Evolutionary conservation across 1,140 invertebrate species (phyloP).

Genomic region (Microvelia longipes): DNA sequence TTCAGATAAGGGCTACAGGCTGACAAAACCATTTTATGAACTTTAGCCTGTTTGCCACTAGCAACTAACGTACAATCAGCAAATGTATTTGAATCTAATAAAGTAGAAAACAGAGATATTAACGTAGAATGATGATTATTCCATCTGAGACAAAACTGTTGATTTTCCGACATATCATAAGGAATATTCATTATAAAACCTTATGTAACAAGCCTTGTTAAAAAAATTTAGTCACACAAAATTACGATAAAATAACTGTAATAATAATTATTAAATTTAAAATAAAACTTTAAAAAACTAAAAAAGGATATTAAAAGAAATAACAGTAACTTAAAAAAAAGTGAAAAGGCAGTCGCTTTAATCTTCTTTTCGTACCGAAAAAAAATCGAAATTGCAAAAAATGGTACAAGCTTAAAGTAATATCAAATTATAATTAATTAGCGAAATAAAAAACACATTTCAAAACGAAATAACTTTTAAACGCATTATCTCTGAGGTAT

Average conservation of each 20-base stretch:
- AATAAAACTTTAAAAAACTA: too few species aligned
- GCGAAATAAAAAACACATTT: too few species aligned
- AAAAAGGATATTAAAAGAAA: too few species aligned
- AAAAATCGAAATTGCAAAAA: background rate
- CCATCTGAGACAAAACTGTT: constrained; percentile 39
- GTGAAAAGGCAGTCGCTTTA: too few species aligned
- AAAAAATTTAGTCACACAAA: background rate
- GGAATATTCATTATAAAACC: background rate
- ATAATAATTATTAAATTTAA: background rate
- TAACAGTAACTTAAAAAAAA: too few species aligned
- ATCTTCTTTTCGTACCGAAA: too few species aligned
- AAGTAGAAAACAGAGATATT: constrained; percentile 34
- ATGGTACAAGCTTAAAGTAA: background rate
- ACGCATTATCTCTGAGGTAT: background rate
- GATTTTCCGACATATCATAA: constrained; percentile 23
- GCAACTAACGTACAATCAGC: constrained; percentile 38
- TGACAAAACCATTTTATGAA: constrained; percentile 36
- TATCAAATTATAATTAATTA: background rate
- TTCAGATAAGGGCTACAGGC: constrained; percentile 39
- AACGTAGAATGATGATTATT: constrained; percentile 38
- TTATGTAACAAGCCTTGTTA: background rate
- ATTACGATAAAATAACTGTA: background rate
- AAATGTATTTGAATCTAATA: constrained; percentile 33
- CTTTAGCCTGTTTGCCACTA: constrained; percentile 35
- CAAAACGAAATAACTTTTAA: too few species aligned